phyloP scores from a whole-genome alignment of 1,140 invertebrate genomes.

The Rhizoglyphus robini region DNA sequence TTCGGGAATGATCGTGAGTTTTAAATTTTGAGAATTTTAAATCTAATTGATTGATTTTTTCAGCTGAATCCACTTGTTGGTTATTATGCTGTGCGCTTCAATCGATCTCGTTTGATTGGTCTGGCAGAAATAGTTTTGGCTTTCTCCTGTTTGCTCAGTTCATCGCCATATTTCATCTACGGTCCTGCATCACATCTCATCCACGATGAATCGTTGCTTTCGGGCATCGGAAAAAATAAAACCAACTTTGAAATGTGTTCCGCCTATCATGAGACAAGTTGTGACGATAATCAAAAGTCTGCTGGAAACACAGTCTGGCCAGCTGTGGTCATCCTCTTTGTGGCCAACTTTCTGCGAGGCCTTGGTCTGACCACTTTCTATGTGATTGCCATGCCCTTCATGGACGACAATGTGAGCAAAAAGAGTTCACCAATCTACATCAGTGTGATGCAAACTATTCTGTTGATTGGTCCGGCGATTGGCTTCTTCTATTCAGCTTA shows the following conservation, averaged over 20 bases:
- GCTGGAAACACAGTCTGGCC: conserved; percentile 5
- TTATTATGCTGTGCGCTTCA: conserved; percentile 50
- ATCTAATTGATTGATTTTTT: background rate
- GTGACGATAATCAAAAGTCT: background rate
- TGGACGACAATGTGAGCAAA: conserved; percentile 33
- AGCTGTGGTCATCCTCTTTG: conserved; percentile 5
- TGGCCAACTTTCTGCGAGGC: conserved; percentile 33
- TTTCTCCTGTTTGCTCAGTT: conserved; percentile 47
- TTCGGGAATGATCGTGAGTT: conserved; percentile 11
- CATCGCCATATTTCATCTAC: conserved; percentile 51
- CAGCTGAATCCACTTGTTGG: conserved; percentile 37
- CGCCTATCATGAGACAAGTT: background rate
- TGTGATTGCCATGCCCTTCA: conserved; percentile 29
- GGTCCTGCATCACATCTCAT: conserved; percentile 41
- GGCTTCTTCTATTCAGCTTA: conserved; percentile 26
- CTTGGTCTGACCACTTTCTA: conserved; percentile 25
- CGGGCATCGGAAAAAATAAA: background rate
- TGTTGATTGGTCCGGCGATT: conserved; percentile 25
- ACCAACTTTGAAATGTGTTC: background rate
- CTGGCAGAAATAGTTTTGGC: conserved; percentile 52
- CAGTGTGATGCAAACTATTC: conserved; percentile 21
- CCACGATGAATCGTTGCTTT: background rate
- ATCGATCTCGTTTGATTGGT: conserved; percentile 53
- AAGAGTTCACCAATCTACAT: conserved; percentile 27
- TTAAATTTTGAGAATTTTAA: background rate